Conservation (phyloP, 2,113 vertebrate genomes). For the Pseudolaguvia tuberculata region DNA sequence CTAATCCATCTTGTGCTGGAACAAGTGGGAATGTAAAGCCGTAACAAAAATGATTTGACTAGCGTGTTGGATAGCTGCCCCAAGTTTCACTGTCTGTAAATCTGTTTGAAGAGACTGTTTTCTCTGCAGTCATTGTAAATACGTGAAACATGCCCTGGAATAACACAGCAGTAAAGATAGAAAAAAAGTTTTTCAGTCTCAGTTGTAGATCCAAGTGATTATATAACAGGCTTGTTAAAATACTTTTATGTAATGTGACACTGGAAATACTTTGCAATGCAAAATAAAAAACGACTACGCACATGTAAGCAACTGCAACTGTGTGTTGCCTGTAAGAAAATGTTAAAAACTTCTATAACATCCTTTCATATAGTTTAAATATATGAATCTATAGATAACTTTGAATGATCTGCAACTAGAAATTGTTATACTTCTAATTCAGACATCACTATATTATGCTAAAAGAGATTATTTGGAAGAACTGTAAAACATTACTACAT, state of each 20-base stretch:
- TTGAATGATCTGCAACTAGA: no score
- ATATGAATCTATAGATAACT: no score
- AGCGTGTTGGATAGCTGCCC: constrained; percentile 25
- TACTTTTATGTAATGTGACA: background rate
- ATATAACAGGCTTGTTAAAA: no score
- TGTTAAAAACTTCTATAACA: no score
- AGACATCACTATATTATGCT: no score
- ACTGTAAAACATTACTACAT: no score
- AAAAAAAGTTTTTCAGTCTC: background rate
- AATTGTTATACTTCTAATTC: no score
- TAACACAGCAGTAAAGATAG: background rate
- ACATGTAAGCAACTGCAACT: background rate
- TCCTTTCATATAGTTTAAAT: no score
- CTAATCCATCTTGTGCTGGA: constrained; percentile 17
- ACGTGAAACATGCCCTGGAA: constrained; percentile 14
- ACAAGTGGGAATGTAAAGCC: constrained; percentile 42
- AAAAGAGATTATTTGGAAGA: no score
- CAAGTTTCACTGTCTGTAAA: constrained; percentile 19
- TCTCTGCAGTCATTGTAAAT: constrained; percentile 18
- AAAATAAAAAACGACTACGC: background rate
- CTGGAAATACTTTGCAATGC: background rate
- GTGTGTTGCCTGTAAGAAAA: no score
- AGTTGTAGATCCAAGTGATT: no score
- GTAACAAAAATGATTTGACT: constrained; percentile 37
- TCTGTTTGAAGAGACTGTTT: constrained; percentile 23